These are phyloP conservation scores for Asobara japonica DNA, from an alignment of 1,140 invertebrate species.

Conservation along the genomic window DNA sequence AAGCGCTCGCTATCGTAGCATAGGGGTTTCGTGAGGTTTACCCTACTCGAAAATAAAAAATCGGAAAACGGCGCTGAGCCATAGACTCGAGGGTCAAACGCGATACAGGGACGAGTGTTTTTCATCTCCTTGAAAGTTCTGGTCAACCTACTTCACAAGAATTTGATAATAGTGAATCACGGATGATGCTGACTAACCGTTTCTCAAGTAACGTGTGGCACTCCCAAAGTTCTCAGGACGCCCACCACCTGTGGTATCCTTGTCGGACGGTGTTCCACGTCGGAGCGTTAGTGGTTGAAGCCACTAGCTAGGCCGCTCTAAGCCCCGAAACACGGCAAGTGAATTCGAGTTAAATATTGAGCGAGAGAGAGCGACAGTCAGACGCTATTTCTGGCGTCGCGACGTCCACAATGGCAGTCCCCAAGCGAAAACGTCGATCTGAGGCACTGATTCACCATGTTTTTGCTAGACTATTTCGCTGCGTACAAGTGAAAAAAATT, in stretches of 20 bases:
- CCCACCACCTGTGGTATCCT: slow-evolving; percentile 11
- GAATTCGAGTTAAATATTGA: not conserved
- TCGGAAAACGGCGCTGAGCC: no score
- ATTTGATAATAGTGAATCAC: not conserved
- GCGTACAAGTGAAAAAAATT: not conserved
- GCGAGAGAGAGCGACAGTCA: not conserved
- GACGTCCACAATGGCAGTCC: not conserved
- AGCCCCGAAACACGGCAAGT: slow-evolving; percentile 1
- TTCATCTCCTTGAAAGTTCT: no score
- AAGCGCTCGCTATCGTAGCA: no score
- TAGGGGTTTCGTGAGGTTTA: no score
- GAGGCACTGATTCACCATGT: not conserved
- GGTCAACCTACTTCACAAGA: not conserved
- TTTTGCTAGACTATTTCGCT: not conserved
- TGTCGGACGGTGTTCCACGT: not conserved
- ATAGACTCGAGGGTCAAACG: no score
- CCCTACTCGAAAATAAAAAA: no score
- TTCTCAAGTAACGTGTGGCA: not conserved
- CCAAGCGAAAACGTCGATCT: not conserved
- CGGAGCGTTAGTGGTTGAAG: not conserved
- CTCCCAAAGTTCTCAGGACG: not conserved
- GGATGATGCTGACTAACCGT: not conserved
- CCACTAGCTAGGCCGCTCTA: not conserved
- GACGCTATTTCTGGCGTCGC: not conserved
- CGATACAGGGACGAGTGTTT: no score